Evolutionary conservation across 2,113 vertebrate species (phyloP).

Genomic region (Brachirus orientalis): DNA sequence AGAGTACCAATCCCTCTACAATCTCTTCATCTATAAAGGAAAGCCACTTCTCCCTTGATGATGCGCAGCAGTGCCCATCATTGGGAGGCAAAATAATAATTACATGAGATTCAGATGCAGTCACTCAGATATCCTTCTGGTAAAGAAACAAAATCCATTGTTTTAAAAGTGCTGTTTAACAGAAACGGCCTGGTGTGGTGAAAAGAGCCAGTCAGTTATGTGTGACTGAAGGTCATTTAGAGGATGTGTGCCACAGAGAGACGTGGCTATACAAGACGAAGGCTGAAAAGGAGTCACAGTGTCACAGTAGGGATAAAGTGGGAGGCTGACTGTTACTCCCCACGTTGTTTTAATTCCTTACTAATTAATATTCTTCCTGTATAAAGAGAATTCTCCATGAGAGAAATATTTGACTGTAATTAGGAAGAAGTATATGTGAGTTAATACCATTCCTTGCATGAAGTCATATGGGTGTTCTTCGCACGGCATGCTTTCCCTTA

Average conservation of each 20-base stretch:
- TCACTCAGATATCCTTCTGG: conserved; percentile 50
- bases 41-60: conserved; percentile 50
- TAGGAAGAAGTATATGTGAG: conserved; percentile 18
- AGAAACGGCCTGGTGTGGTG: conserved; percentile 31
- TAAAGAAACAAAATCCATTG: conserved; percentile 35
- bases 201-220: conserved; percentile 40
- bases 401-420: background rate
- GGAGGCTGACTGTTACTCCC: conserved; percentile 25
- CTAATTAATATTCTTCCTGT: background rate
- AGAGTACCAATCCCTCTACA: conserved; percentile 33
- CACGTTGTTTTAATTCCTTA: background rate
- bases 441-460: conserved; percentile 4
- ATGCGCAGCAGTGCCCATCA: conserved; percentile 56
- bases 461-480: conserved; percentile 15
- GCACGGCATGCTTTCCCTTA: conserved; percentile 32
- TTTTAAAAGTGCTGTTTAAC: conserved; percentile 52
- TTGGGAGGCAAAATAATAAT: conserved; percentile 66
- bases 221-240: conserved; percentile 71
- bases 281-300: conserved; percentile 28
- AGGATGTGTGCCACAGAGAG: conserved; percentile 55
- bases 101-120: conserved; percentile 65
- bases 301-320: conserved; percentile 16
- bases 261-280: conserved; percentile 37
- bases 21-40: conserved; percentile 47
- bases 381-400: background rate